Evolutionary conservation across 1,140 invertebrate genomes (phyloP).

Genomic region (Drosophila ambigua): DNA sequence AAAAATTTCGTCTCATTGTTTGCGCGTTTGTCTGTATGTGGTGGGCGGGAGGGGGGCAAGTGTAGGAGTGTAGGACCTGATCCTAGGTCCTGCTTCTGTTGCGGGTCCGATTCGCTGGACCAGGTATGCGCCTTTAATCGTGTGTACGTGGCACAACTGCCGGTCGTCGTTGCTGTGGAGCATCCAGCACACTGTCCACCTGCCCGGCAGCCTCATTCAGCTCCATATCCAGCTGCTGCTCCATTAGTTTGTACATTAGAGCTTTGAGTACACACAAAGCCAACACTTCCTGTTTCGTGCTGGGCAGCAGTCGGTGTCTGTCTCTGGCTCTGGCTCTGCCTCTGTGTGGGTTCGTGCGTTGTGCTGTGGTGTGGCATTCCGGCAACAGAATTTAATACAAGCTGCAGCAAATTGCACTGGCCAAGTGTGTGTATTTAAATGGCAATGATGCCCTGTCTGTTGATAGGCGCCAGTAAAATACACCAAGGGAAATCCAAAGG

Average conservation of each 20-base stretch:
- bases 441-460: conserved; percentile 54
- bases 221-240: conserved; percentile 32
- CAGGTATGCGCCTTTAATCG: conserved; percentile 66
- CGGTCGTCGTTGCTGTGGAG: conserved; percentile 30
- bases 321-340: conserved; percentile 13
- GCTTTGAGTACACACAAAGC: conserved; percentile 32
- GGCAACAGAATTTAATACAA: conserved; percentile 52
- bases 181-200: conserved; percentile 42
- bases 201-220: conserved; percentile 14
- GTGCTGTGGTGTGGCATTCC: conserved; percentile 27
- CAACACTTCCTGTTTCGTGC: conserved; percentile 42
- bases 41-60: conserved; percentile 4
- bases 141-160: conserved; percentile 66
- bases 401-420: conserved; percentile 40
- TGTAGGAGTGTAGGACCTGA: conserved; percentile 35
- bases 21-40: conserved; percentile 38
- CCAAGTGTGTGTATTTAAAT: conserved; percentile 70
- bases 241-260: conserved; percentile 75
- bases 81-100: conserved; percentile 39
- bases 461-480: conserved; percentile 54
- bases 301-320: conserved; percentile 11
- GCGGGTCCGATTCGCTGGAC: conserved; percentile 15
- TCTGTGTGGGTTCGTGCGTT: conserved; percentile 4
- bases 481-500: conserved; percentile 27
- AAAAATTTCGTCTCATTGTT: conserved; percentile 80